Evolutionary conservation across 1,140 invertebrate species (phyloP), one percentile per base, ranked within the genome.

Genomic region (Drosophila eugracilis): DNA sequence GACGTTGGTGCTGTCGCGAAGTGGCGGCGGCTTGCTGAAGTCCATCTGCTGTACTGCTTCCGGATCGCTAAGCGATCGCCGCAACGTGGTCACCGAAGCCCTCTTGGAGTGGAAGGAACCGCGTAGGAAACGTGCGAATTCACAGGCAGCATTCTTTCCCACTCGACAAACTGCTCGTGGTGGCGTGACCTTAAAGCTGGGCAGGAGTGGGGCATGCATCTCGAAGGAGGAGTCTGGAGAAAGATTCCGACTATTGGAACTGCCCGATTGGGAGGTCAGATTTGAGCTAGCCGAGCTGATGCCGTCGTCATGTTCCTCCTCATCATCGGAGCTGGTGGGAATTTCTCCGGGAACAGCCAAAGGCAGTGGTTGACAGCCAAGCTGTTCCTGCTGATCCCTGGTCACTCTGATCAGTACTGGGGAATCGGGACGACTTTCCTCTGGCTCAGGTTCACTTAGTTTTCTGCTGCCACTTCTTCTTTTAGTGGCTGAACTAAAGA

Each of bases 171-270:
- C 66, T 5, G 66, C 48, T n/a, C 59, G 47, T 2, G 90, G 89
- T 2, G 90, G 90, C 14, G 90, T 91, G n/a, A 91, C 66, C 70
- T 91, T 91, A 67, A 91, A 91, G n/a, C 73, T 90, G 49, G 90
- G 90, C 74, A 91, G 45, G 17, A 91, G 41, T 15, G 90, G 90
- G 1, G 90, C 77, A 47, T 91, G 90, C 75, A 91, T 48, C 54
- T 91, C 90, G 22, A 91, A 90, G 10, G 90, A 91, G n/a, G 90
- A 91, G 41, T 91, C 86, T n/a, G 86, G 77, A 0, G 90, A 89
- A 5, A 72, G 77, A 66, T 91, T 91, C 15, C 74, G 73, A 39
- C 78, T 91, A 36, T 76, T 83, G 5, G 58, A 65, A 30, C 55
- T 36, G 10, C 58, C 48, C 24, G 85, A 85, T 14, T 74, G 67